Conservation (phyloP, 2,113 vertebrate species). For the Leptosomus discolor region DNA sequence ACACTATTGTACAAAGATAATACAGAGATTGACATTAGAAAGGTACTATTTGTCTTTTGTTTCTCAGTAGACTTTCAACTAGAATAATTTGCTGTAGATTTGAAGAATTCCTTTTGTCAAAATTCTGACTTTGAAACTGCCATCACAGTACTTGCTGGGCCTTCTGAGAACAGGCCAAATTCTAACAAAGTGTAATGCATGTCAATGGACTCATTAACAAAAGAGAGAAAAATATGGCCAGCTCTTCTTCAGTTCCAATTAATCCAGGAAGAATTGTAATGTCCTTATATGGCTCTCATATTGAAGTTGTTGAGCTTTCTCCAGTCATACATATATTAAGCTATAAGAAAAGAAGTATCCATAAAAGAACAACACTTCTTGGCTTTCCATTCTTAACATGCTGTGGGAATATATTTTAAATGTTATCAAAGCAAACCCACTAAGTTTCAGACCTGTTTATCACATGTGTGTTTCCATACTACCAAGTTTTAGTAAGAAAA, state of each 20-base stretch:
- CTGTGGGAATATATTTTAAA: background rate
- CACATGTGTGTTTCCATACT: background rate
- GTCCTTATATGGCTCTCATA: background rate
- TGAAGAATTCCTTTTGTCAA: background rate
- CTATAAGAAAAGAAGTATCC: background rate
- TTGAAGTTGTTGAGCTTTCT: background rate
- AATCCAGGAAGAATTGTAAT: background rate
- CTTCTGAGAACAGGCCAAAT: background rate
- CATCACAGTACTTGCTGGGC: background rate
- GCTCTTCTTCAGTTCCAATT: background rate
- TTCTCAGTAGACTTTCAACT: background rate
- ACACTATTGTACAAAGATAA: background rate
- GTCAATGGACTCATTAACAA: background rate
- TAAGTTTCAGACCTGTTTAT: background rate
- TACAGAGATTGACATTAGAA: background rate
- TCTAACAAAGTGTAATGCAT: background rate
- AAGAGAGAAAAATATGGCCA: background rate
- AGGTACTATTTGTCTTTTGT: background rate
- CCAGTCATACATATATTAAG: background rate
- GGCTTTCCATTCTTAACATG: background rate
- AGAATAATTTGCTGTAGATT: background rate
- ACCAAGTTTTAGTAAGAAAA: background rate
- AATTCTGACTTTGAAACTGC: background rate
- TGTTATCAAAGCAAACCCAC: background rate
- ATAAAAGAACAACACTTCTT: background rate